Conservation (phyloP, 2,797 vertebrate species). For the Acestrorhynchus altus region DNA sequence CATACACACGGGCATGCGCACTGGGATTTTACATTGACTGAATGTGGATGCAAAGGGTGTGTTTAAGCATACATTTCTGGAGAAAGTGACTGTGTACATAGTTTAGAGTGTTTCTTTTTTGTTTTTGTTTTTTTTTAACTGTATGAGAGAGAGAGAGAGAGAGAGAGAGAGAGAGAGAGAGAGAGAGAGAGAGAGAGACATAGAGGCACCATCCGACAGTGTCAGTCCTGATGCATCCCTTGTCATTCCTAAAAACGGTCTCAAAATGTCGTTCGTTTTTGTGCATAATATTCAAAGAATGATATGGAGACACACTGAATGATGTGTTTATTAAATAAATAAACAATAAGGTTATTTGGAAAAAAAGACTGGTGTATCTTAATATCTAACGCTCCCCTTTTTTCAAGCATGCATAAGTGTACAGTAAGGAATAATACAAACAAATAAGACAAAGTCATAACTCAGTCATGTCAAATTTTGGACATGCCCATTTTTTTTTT, state of each 20-base stretch:
- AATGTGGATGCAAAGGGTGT: slow-evolving; percentile 78
- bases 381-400: background rate
- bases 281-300: slow-evolving; percentile 69
- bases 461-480: background rate
- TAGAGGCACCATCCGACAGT: slow-evolving; percentile 65
- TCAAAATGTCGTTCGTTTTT: slow-evolving; percentile 63
- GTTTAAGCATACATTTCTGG: slow-evolving; percentile 66
- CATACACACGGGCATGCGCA: slow-evolving; percentile 64
- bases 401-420: background rate
- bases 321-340: slow-evolving; percentile 79
- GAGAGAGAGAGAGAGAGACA: too few species aligned
- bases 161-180: too few species aligned
- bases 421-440: too few species aligned
- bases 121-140: too few species aligned
- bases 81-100: slow-evolving; percentile 63
- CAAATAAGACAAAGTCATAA: background rate
- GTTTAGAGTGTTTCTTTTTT: slow-evolving; percentile 70
- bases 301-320: slow-evolving; percentile 75
- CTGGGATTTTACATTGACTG: slow-evolving; percentile 71
- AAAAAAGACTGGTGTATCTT: slow-evolving; percentile 60
- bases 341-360: slow-evolving; percentile 67
- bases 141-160: slow-evolving; percentile 49
- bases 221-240: slow-evolving; percentile 73
- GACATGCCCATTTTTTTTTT: too few species aligned
- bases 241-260: slow-evolving; percentile 62